These are phyloP conservation scores for Cryptus armator DNA, from an alignment of 2,888 invertebrate genomes.

Conservation along the genomic window DNA sequence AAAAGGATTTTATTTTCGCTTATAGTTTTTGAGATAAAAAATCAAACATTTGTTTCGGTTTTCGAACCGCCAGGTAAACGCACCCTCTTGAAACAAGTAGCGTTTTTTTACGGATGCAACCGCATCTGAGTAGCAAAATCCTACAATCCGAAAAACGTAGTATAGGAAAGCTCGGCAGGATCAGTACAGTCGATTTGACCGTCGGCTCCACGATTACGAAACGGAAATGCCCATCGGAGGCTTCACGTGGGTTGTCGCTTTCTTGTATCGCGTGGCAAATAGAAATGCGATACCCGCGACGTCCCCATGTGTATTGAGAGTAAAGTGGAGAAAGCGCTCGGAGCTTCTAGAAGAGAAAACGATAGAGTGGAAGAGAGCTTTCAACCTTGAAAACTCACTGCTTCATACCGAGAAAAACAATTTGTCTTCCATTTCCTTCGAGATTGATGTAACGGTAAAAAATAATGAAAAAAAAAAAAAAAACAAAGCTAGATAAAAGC, in stretches of 20 bases:
- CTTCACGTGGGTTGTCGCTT: constrained; percentile 21
- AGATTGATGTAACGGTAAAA: constrained; percentile 15
- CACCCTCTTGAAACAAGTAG: not conserved
- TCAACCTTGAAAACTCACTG: constrained; percentile 22
- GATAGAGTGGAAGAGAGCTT: constrained; percentile 25
- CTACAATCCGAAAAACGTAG: not conserved
- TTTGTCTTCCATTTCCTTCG: constrained; percentile 41
- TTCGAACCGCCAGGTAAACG: too few relatives aligned
- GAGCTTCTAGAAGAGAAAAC: constrained; percentile 16
- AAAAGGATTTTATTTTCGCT: too few relatives aligned
- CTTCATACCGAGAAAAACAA: constrained; percentile 29
- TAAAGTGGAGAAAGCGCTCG: constrained; percentile 30
- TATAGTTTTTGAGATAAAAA: too few relatives aligned
- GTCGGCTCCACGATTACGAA: constrained; percentile 2
- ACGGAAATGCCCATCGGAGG: constrained; percentile 25
- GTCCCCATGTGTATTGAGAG: constrained; percentile 38
- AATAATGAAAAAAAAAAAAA: not conserved
- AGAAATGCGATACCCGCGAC: constrained; percentile 27
- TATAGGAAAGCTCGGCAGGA: not conserved
- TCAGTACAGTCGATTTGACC: constrained; percentile 27
- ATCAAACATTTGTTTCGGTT: not conserved
- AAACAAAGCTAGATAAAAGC: not conserved
- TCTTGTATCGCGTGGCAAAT: constrained; percentile 31
- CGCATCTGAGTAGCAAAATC: not conserved
- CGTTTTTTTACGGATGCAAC: not conserved